A percentile compares a stretch with the other conserved stretches of the same genome.
Evolutionary conservation across 37 sponge, comb jelly and placozoan genomes (phyloP).

Genomic region (Oopsacas minuta): DNA sequence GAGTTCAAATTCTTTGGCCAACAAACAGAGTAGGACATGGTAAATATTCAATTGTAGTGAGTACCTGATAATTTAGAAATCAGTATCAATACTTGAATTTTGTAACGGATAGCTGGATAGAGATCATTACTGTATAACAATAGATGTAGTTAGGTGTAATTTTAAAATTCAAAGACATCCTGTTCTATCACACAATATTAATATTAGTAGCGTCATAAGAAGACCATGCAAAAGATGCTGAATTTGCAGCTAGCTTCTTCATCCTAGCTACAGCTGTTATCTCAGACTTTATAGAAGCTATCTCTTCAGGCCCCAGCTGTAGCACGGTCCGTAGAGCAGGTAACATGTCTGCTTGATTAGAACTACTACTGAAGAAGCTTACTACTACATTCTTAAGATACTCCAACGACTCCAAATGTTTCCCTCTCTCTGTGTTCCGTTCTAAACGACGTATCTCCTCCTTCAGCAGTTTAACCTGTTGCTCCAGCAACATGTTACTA

Average conservation of each 20-base stretch:
- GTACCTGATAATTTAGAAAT: too few relatives aligned
- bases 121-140: too few relatives aligned
- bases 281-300: not conserved
- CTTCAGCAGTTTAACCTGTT: conserved; percentile 1
- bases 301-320: conserved; percentile 1
- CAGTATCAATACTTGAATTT: too few relatives aligned
- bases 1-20: too few relatives aligned
- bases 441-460: not conserved
- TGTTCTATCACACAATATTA: conserved; percentile 2
- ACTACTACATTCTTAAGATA: conserved; percentile 1
- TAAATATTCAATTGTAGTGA: too few relatives aligned
- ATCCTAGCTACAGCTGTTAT: not conserved
- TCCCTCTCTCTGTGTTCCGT: not conserved
- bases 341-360: not conserved
- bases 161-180: not conserved
- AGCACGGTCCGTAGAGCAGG: not conserved
- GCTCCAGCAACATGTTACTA: conserved; percentile 1
- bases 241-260: not conserved
- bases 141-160: too few relatives aligned
- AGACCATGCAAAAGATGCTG: conserved; percentile 1
- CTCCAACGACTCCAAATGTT: not conserved
- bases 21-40: too few relatives aligned
- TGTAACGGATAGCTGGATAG: too few relatives aligned
- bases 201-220: conserved; percentile 5
- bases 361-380: not conserved